These are phyloP conservation scores for Sapajus apella DNA, from an alignment of 2,113 vertebrate genomes.

Conservation along the genomic window DNA sequence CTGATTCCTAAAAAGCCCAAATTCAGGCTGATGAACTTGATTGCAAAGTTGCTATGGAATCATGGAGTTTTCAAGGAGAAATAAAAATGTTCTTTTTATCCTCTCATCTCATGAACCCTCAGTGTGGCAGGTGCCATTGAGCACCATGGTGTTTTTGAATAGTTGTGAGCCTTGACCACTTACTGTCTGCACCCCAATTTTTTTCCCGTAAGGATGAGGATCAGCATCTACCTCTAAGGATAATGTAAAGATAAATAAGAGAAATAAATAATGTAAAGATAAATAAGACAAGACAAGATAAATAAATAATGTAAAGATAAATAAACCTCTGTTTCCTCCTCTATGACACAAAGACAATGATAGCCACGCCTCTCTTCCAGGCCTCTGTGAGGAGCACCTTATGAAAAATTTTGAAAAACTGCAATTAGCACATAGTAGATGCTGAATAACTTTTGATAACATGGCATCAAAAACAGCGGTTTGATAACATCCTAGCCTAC, in stretches of 20 bases:
- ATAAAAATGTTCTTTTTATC: not conserved
- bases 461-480: not conserved
- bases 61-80: not conserved
- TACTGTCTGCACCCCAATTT: not conserved
- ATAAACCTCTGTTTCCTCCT: not conserved
- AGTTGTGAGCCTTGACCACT: not conserved
- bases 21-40: not conserved
- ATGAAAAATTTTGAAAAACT: too few relatives aligned
- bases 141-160: rapidly evolving
- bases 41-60: too few relatives aligned
- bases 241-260: too few relatives aligned
- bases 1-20: not conserved
- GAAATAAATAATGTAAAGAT: too few relatives aligned
- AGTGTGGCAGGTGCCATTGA: too few relatives aligned
- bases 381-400: not conserved
- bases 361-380: not conserved
- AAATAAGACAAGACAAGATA: too few relatives aligned
- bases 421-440: rapidly evolving
- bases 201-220: rapidly evolving
- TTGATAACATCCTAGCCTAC: too few relatives aligned
- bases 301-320: too few relatives aligned
- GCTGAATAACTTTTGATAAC: not conserved
- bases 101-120: not conserved
- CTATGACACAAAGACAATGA: too few relatives aligned
- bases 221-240: not conserved